A percentile compares a stretch with the other conserved stretches of the same genome.
phyloP scores from a whole-genome alignment of 2,113 vertebrate species.

The Muscicapa adusta region DNA sequence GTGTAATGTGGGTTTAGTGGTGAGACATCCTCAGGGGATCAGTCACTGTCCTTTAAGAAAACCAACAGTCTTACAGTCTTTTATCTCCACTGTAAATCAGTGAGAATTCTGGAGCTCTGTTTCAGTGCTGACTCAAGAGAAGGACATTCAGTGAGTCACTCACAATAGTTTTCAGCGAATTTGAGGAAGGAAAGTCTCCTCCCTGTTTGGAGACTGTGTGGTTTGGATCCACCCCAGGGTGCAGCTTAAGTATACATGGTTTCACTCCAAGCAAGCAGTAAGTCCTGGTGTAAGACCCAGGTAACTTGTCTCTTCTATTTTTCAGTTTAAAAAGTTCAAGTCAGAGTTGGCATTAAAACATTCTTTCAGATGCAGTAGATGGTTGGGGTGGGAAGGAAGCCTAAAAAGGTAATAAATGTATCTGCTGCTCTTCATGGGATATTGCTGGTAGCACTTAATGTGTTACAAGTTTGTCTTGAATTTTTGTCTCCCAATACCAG shows the following conservation, averaged over 20 bases:
- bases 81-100: background rate
- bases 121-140: background rate
- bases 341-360: background rate
- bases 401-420: background rate
- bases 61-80: background rate
- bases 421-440: background rate
- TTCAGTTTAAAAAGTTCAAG: background rate
- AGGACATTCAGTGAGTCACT: background rate
- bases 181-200: background rate
- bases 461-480: background rate
- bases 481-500: background rate
- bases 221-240: background rate
- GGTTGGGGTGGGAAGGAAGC: fast-evolving
- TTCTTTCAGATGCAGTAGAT: background rate
- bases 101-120: background rate
- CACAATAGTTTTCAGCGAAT: background rate
- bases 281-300: background rate
- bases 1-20: fast-evolving
- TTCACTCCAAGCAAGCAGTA: background rate
- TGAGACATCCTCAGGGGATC: background rate
- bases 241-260: background rate
- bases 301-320: background rate
- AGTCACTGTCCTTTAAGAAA: background rate
- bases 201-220: background rate
- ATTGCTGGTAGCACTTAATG: background rate